These are phyloP conservation scores for Caenorhabditis auriculariae DNA, from an alignment of 2,888 invertebrate genomes.

Conservation along the genomic window DNA sequence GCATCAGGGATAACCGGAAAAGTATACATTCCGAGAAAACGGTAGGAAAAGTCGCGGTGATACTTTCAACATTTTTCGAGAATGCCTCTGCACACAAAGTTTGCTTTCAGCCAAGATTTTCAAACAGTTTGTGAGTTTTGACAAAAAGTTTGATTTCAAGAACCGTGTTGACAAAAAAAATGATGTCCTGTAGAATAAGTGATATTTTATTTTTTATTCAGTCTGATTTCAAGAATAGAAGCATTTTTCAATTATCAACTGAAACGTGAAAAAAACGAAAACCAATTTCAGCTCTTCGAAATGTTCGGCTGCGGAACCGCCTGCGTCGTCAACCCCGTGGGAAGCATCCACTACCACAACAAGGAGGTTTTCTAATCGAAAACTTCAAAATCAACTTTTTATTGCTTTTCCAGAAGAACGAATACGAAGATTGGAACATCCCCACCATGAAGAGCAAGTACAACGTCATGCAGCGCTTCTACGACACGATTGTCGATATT, in stretches of 20 bases:
- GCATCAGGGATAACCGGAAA: no score
- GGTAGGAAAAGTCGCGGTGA: no score
- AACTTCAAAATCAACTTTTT: slow-evolving; percentile 16
- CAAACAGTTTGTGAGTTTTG: no score
- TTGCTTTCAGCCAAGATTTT: not conserved
- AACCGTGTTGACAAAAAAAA: no score
- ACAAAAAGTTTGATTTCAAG: no score
- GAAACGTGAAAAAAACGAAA: not conserved
- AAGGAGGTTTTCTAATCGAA: slow-evolving; percentile 9
- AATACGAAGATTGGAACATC: slow-evolving; percentile 68
- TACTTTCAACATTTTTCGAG: no score
- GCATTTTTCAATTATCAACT: no score
- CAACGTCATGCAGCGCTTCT: slow-evolving; percentile 76
- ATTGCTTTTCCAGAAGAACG: slow-evolving; percentile 71
- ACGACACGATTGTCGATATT: slow-evolving; percentile 80
- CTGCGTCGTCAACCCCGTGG: slow-evolving; percentile 87
- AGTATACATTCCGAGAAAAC: no score
- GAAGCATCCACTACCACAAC: slow-evolving; percentile 77
- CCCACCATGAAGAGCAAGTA: slow-evolving; percentile 72
- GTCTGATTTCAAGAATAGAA: no score
- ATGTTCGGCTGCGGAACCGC: slow-evolving; percentile 98
- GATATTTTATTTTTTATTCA: no score
- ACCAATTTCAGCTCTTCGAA: slow-evolving; percentile 79
- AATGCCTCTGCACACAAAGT: not conserved
- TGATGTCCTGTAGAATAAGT: no score